Percentiles rank a stretch among this genome's conserved stretches.
These are phyloP conservation scores for Andrena bucephala DNA, from an alignment of 2,888 invertebrate species.

Conservation along the genomic window DNA sequence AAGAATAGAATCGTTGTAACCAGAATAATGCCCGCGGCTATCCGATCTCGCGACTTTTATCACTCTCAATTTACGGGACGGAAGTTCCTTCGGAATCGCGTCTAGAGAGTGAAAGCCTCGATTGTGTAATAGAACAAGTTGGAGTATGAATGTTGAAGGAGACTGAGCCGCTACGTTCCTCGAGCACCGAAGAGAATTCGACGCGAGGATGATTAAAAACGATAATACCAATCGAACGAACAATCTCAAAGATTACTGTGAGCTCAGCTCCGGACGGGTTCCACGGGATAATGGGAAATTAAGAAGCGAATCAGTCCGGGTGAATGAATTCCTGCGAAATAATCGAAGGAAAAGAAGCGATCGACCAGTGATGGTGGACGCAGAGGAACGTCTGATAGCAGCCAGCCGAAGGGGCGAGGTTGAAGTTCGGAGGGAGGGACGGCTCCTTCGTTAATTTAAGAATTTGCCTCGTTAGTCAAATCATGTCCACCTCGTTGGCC, in stretches of 20 bases:
- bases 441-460: conserved; percentile 80
- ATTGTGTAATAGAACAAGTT: no score
- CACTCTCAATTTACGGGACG: background rate
- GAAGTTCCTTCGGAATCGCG: background rate
- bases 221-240: background rate
- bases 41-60: conserved; percentile 19
- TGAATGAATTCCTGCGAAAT: conserved; percentile 70
- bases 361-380: background rate
- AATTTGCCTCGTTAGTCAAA: conserved; percentile 84
- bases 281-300: conserved; percentile 66
- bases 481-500: conserved; percentile 81
- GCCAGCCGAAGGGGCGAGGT: conserved; percentile 26
- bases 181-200: background rate
- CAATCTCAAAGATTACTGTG: background rate
- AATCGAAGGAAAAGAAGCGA: conserved; percentile 42
- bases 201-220: background rate
- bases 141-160: no score
- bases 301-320: conserved; percentile 60
- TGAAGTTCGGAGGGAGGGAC: conserved; percentile 8
- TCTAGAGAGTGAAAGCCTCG: no score
- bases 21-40: background rate
- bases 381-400: conserved; percentile 30
- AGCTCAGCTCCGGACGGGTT: background rate
- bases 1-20: conserved; percentile 17
- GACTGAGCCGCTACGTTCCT: no score